Conservation (phyloP, 2,888 invertebrate genomes). For the Himalopsyche kuldschensis region DNA sequence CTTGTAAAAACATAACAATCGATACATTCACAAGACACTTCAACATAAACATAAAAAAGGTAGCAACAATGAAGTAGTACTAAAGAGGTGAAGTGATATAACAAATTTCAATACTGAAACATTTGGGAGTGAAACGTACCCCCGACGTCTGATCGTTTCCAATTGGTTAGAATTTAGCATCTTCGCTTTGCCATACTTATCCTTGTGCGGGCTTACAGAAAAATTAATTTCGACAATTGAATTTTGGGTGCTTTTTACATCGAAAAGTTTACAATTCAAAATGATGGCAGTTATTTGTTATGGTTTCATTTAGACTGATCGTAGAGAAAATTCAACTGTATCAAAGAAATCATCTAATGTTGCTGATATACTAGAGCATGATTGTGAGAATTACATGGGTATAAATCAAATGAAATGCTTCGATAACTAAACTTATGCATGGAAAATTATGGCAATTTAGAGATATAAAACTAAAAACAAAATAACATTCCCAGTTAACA, state of each 20-base stretch:
- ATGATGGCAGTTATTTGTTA: background rate
- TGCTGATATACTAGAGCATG: conserved; percentile 12
- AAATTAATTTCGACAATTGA: conserved; percentile 26
- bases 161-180: conserved; percentile 76
- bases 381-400: conserved; percentile 16
- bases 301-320: background rate
- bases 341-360: background rate
- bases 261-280: background rate
- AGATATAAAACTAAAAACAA: background rate
- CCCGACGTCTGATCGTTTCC: conserved; percentile 74
- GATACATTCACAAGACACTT: conserved; percentile 21
- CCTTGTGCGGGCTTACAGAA: conserved; percentile 77
- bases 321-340: background rate
- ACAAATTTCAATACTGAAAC: conserved; percentile 38
- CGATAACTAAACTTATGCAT: background rate
- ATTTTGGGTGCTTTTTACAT: conserved; percentile 3
- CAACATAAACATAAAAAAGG: conserved; percentile 21
- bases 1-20: conserved; percentile 24
- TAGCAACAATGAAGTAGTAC: conserved; percentile 22
- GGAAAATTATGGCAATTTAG: background rate
- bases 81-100: conserved; percentile 22
- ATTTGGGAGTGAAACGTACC: conserved; percentile 62
- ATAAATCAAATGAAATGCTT: background rate
- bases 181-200: conserved; percentile 82
- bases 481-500: background rate